phyloP scores from a whole-genome alignment of 2,888 invertebrate genomes.

The Strigamia crassipes region DNA sequence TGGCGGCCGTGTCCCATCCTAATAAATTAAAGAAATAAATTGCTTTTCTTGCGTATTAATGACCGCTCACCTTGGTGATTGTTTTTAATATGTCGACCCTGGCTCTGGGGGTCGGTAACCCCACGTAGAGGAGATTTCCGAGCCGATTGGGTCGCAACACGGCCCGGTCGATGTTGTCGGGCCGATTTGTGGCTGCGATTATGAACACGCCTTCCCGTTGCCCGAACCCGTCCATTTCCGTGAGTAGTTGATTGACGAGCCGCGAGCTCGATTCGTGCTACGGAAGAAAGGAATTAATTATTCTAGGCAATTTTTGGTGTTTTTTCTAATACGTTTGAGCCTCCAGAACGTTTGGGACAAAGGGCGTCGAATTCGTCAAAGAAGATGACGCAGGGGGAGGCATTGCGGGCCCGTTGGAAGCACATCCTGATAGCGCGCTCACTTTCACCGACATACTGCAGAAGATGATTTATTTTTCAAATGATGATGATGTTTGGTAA shows the following conservation, averaged over 20 bases:
- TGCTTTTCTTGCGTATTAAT: too few species aligned
- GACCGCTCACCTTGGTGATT: constrained; percentile 70
- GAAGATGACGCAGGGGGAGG: constrained; percentile 96
- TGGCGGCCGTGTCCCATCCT: constrained; percentile 61
- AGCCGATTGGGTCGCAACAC: constrained; percentile 87
- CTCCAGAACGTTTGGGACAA: constrained; percentile 84
- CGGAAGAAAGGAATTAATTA: not conserved
- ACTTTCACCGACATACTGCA: constrained; percentile 95
- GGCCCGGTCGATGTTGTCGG: constrained; percentile 95
- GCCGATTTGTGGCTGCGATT: constrained; percentile 95
- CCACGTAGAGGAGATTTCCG: constrained; percentile 87
- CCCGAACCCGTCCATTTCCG: constrained; percentile 88
- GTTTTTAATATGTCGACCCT: constrained; percentile 85
- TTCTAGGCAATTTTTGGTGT: not conserved
- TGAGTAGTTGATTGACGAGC: constrained; percentile 71
- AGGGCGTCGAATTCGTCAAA: constrained; percentile 98
- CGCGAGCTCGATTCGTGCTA: not conserved
- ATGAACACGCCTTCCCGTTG: constrained; percentile 83
- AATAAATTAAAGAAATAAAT: too few species aligned
- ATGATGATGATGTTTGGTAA: too few species aligned
- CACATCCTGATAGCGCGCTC: constrained; percentile 95
- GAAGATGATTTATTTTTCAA: constrained; percentile 54
- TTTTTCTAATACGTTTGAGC: constrained; percentile 65
- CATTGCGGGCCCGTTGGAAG: constrained; percentile 91
- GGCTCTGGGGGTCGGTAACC: constrained; percentile 78